Evolutionary conservation across 2,113 vertebrate species (phyloP).

Genomic region (Pholis gunnellus): DNA sequence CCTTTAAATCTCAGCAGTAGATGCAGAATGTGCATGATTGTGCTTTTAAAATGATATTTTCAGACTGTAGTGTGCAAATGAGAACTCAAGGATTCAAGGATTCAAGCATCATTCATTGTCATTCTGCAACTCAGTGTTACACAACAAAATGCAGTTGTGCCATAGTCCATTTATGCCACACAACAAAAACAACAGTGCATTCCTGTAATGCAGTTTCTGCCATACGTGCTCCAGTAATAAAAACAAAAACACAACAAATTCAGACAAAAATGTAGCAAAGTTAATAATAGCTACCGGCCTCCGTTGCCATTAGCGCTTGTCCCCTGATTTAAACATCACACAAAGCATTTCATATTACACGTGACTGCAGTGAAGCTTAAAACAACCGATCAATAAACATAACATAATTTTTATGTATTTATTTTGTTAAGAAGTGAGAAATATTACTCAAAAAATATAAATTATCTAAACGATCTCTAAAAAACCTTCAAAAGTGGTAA

Average conservation of each 20-base stretch:
- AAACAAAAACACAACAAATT: background rate
- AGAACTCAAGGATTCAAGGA: no score
- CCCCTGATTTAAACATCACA: background rate
- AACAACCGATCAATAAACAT: background rate
- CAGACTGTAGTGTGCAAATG: background rate
- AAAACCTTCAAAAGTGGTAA: background rate
- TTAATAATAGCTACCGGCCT: background rate
- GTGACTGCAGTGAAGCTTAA: background rate
- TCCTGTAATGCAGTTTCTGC: background rate
- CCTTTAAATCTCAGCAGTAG: background rate
- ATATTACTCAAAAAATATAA: background rate
- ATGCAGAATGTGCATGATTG: background rate
- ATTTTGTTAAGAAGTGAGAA: no score
- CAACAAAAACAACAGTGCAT: background rate
- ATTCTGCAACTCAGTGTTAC: no score
- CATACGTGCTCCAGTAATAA: background rate
- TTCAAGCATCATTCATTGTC: no score
- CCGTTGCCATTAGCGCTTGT: no score
- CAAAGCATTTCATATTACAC: background rate
- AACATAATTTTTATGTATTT: no score
- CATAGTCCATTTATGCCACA: background rate
- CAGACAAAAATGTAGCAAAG: background rate
- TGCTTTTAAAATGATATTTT: background rate
- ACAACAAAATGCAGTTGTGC: background rate
- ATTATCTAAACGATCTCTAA: background rate